These are phyloP conservation scores for Dusona sp. DNA, from an alignment of 2,888 invertebrate genomes.

Conservation along the genomic window DNA sequence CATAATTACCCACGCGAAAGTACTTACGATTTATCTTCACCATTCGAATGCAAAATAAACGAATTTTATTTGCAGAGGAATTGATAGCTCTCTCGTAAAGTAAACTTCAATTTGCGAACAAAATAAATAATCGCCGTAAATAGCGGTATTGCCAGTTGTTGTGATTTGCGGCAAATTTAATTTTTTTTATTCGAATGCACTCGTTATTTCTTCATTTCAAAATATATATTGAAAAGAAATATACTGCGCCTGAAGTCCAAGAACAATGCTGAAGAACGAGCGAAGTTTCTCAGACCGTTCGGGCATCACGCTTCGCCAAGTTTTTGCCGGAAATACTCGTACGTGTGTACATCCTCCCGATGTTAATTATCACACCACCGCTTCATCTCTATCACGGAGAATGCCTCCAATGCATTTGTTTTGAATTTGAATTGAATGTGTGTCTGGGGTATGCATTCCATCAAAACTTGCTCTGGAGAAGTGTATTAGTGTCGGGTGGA, in stretches of 20 bases:
- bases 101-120: neutral
- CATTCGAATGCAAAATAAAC: neutral
- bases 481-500: slow-evolving; percentile 26
- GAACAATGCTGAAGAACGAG: slow-evolving; percentile 8
- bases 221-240: neutral
- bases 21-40: slow-evolving; percentile 14
- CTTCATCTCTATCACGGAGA: slow-evolving; percentile 24
- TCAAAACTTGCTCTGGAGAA: slow-evolving; percentile 42
- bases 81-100: neutral
- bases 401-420: too few species aligned
- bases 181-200: neutral
- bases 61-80: neutral
- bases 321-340: slow-evolving; percentile 50
- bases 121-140: neutral
- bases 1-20: neutral
- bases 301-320: slow-evolving; percentile 51
- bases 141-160: neutral
- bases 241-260: slow-evolving; percentile 1
- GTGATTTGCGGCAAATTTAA: neutral
- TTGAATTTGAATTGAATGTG: too few species aligned
- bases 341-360: slow-evolving; percentile 20
- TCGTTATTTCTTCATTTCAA: neutral
- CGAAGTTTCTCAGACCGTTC: neutral
- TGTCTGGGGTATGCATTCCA: slow-evolving; percentile 18
- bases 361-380: slow-evolving; percentile 31